Conservation (phyloP, 2,797 vertebrate species). For the Enteromius fasciolatus region DNA sequence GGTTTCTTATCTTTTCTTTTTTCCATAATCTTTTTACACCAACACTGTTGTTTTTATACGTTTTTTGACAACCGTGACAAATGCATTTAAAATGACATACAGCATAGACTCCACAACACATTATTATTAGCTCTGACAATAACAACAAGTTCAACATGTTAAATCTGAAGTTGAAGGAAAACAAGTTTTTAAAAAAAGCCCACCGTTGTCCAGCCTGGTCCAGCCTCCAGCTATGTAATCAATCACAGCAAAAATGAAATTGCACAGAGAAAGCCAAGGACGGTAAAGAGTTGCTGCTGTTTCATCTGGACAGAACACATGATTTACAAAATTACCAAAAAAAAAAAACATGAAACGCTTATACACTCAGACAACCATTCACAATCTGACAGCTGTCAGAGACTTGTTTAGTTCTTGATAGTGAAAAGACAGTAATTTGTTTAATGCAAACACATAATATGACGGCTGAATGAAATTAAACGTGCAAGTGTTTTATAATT, state of each 20-base stretch:
- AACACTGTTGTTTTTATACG: neutral
- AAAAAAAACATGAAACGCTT: neutral
- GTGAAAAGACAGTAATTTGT: conserved; percentile 15
- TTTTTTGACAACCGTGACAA: neutral
- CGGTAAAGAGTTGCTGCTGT: neutral
- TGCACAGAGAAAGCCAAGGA: conserved; percentile 9
- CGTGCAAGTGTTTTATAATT: conserved; percentile 9
- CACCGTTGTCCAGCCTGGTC: neutral
- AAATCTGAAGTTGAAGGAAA: neutral
- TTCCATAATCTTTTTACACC: neutral
- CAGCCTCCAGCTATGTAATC: conserved; percentile 45
- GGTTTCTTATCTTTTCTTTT: neutral
- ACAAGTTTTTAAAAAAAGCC: neutral
- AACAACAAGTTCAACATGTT: neutral
- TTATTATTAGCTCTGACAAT: conserved; percentile 11
- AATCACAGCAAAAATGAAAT: conserved; percentile 37
- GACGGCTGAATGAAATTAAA: conserved; percentile 23
- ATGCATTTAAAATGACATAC: neutral
- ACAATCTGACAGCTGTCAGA: conserved; percentile 25
- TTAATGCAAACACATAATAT: conserved; percentile 26
- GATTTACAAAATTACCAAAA: neutral
- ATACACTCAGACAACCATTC: neutral
- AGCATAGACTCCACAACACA: neutral
- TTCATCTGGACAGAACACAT: conserved; percentile 9
- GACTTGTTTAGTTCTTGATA: conserved; percentile 21